Base-by-base conservation (phyloP, 2,888 invertebrate species). In the Campopleginae sp. region DNA sequence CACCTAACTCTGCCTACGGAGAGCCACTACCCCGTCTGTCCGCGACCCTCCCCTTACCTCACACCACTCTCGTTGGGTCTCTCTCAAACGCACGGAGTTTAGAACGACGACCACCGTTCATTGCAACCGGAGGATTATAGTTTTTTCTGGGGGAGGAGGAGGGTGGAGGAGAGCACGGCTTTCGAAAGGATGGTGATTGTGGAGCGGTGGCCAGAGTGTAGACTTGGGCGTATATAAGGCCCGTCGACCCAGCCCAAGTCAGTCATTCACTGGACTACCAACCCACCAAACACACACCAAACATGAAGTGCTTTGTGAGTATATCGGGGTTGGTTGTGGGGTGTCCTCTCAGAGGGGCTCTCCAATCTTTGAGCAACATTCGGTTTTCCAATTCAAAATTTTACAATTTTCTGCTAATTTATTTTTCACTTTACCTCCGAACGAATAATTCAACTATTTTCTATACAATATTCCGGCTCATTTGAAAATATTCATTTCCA, bases 251-350 rank as follows among this genome's bases (percentile, higher is more conserved):
- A 90, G 92, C 91, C 93, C 91, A 93, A 93, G 93, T 93, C 93
- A 94, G 93, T 94, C 93, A 94, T 92, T 94, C 93, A 93, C 93
- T 91, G 93, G 93, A 93, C 93, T 93, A 93, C 92, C 92, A 93
- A 92, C 92, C 93, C 93, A 93, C 92, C 93, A 93, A 88, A 93
- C 92, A 93, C 91, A 90, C 88, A 93, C 90, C 92, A 93, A 94
- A 92, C 93, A 94, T 94, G 93, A 94, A 94, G 93, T 92, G 93
- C 93, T 94, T 94, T 92, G 93, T 93, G 93, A 94, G 93, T 93
- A 93, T 93, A 90, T 78, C 86, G 80, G 86, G 87, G 88, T 86
- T 81, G 80, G 79, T 86, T 66, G 42, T 81, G 66, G 86, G 86
- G 86, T 86, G 88, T 86, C 46, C 58, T 85, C 79, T 71, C 72